Base-by-base conservation (phyloP, 2,797 vertebrate genomes). In the Clarias fuscus region DNA sequence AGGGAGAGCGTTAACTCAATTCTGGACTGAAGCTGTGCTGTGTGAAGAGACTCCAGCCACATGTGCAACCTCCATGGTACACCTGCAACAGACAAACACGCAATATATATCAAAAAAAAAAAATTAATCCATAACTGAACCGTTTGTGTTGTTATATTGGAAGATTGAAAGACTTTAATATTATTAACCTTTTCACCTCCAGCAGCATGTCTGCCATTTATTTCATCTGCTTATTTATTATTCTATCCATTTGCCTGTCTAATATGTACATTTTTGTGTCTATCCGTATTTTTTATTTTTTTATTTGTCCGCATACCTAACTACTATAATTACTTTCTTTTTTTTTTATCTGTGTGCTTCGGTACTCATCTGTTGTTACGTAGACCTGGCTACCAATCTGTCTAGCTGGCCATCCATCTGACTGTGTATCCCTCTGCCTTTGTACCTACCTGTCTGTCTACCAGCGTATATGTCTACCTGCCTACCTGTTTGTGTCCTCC, bases 51-150 rank as follows among this genome's bases (percentile, higher is more conserved):
- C 93, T 97, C 95, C 1, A 98, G 94, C 98, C 98, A 99, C 87
- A 96, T 93, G 0, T 99, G 97, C 27, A 97, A 94, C 92, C 96
- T 97, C 98, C 98, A 99, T 10, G 97, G 95, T 18, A 98, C 95
- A 15, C 98, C 98, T 99, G 93, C 76, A 43, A 77, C 18, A 70
- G 24, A 81, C n/a, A 77, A 43, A 43, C 27, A 59, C 56, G 20
- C 56, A 77, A 48, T 37, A 40, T 6, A 53, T 7, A n/a, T 76
- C 73, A 76, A 58, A 18, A 59, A 33, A 3, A 33, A 58, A 58
- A 76, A 59, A 2, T 8, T 40, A 40, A 40, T 43, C 40, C 43
- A 48, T 10, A 8, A 8, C 48, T 48, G 43, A 48, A 48, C 43
- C 10, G 0, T 33, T 4, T 20, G 53, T 37, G 5, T 37, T 22